phyloP scores from a whole-genome alignment of 2,888 invertebrate genomes.

The Escarpia spicata region DNA sequence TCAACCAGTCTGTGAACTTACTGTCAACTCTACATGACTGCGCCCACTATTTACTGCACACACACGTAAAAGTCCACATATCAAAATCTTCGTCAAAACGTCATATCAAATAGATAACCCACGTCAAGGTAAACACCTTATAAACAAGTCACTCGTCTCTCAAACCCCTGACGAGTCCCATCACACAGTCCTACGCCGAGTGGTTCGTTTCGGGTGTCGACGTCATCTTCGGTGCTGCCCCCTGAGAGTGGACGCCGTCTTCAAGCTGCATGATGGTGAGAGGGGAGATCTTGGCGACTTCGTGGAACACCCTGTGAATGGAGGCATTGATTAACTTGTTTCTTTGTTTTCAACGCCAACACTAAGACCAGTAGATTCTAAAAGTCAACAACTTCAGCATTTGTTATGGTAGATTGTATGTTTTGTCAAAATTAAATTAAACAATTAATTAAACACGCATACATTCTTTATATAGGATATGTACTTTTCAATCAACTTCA shows the following conservation, averaged over 20 bases:
- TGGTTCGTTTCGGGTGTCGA: neutral
- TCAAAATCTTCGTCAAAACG: neutral
- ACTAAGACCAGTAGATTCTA: too few species aligned
- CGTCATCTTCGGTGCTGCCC: neutral
- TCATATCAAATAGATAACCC: neutral
- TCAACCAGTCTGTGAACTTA: neutral
- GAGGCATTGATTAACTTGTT: neutral
- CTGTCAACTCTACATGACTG: neutral
- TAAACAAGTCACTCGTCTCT: neutral
- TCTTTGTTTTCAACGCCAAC: too few species aligned
- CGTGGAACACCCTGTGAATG: constrained; percentile 36
- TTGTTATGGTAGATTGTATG: too few species aligned
- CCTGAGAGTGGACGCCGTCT: neutral
- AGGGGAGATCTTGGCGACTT: constrained; percentile 31
- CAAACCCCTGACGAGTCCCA: neutral
- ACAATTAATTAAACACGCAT: too few species aligned
- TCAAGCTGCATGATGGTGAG: neutral
- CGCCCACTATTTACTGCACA: neutral
- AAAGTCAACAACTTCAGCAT: too few species aligned
- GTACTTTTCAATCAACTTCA: too few species aligned
- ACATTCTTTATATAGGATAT: too few species aligned
- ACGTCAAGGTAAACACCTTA: neutral
- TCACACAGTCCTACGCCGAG: neutral
- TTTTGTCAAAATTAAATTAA: too few species aligned
- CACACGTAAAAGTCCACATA: neutral